Evolutionary conservation across 1,140 invertebrate species (phyloP), one percentile per base, ranked within the genome.

Genomic region (Tetraneura akinire): DNA sequence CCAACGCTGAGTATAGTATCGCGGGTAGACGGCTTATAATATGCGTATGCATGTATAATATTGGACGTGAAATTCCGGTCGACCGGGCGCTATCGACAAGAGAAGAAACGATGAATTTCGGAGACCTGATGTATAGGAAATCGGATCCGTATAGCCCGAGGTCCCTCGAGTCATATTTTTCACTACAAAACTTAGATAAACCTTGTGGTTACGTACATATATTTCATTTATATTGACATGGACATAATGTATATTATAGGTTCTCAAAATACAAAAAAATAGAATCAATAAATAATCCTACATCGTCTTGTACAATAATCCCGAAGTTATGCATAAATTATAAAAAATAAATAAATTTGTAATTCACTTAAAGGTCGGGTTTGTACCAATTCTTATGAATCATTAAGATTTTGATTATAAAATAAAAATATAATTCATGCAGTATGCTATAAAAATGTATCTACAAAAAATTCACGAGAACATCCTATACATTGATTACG

Each of bases 101-200:
- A 13, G 29, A 64, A 18, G 62, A n/a, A 37, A 37, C 32, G 62
- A 64, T 64, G 32, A 37, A 47, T 68, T 26, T 47, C 23, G 42
- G 37, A 26, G 42, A 68, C 32, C 62, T 37, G 62, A 64, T 64
- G 18, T 64, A 47, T 26, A 37, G 51, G 49, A 51, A 73, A 73
- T 73, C 49, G 49, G 49, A 53, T 53, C 26, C 70, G 9, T 51
- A n/a, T 13, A 6, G 14, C 21, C 13, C 6, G 21, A 29, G 21
- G 14, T 68, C 62, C 42, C 42, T 68, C 37, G 11, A 23, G 37
- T 42, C 42, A 21, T 73, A 53, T 53, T 53, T 53, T 73, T 32
- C 26, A 29, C 23, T n/a, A 73, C 70, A 32, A 55, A 37, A 73
- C 26, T 71, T n/a, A 26, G 42, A 32, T 32, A 37, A 68, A 45